Base-by-base conservation (phyloP, 2,113 vertebrate genomes). In the Benitochromis conjunctus region DNA sequence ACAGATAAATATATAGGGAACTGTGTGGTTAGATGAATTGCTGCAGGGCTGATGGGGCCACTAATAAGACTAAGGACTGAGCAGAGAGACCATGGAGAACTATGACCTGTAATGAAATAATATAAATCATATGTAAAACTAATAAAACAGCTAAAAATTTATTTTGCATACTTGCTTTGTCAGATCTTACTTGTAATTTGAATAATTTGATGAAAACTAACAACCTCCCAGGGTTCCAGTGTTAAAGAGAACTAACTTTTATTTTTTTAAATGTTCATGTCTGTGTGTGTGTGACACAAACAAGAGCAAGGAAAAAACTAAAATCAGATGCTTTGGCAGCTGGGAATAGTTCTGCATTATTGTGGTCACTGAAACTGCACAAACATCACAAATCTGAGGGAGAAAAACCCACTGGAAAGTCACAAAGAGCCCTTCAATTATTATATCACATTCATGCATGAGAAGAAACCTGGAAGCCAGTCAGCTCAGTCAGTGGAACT, bases 361-460 rank as follows among this genome's bases (percentile, higher is more conserved):
- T 74, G 41, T 74, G 66, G 66, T 74, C 41, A 48, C 21, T 29
- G 1, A 1, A 74, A 18, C 24, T 0, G 9, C 0, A 0, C 66
- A 29, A 48, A 18, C 66, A 74, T 48, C 41, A 48, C 14, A 74
- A 48, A 46, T 71, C 21, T 2, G 53, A 12, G 41, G 41, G 7
- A 1, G n/a, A 1, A 13, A 21, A 12, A 4, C 6, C 26, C 60
- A 43, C 21, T 46, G 5, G 38, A 69, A 43, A 69, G 38, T 1
- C n/a, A 16, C 4, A 43, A 43, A 71, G 21, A 71, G 2, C 41
- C 21, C 21, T 46, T 71, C 14, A 48, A 74, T 11, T 74, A 74
- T 29, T 74, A 29, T 11, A 48, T 48, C 66, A 74, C 66, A 74
- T 74, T 48, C 41, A 74, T 48, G 66, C 66, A 74, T 48, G 24